phyloP scores from a whole-genome alignment of 2,113 vertebrate species.

The Bambusicola thoracicus region DNA sequence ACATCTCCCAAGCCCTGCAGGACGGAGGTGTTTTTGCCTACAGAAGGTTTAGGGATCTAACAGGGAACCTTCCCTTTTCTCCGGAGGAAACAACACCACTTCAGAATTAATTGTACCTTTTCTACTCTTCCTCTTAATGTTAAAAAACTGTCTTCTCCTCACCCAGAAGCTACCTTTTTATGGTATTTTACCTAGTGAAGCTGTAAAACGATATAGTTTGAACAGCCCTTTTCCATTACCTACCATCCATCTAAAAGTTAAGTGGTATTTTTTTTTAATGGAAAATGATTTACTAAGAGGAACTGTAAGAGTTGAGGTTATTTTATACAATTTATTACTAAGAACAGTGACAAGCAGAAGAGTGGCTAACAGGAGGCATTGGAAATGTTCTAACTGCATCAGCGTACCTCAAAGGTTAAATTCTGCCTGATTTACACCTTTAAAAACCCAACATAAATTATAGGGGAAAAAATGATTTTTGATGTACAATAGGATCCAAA shows the following conservation, averaged over 20 bases:
- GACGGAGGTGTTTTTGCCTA: background rate
- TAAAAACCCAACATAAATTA: background rate
- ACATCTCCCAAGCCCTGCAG: background rate
- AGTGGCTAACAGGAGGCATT: background rate
- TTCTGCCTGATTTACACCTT: background rate
- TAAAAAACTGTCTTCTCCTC: background rate
- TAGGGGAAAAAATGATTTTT: background rate
- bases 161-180: background rate
- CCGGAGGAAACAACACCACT: background rate
- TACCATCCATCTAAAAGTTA: background rate
- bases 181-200: background rate
- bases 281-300: background rate
- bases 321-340: conserved; percentile 7
- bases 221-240: background rate
- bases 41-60: background rate
- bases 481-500: background rate
- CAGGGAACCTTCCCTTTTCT: background rate
- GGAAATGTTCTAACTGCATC: background rate
- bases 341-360: background rate
- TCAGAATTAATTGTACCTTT: background rate
- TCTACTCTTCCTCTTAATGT: background rate
- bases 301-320: background rate
- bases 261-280: background rate
- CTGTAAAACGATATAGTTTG: background rate
- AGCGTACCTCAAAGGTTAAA: background rate